These are phyloP conservation scores for Trichonephila clavata DNA, from an alignment of 1,140 invertebrate species.

Conservation along the genomic window DNA sequence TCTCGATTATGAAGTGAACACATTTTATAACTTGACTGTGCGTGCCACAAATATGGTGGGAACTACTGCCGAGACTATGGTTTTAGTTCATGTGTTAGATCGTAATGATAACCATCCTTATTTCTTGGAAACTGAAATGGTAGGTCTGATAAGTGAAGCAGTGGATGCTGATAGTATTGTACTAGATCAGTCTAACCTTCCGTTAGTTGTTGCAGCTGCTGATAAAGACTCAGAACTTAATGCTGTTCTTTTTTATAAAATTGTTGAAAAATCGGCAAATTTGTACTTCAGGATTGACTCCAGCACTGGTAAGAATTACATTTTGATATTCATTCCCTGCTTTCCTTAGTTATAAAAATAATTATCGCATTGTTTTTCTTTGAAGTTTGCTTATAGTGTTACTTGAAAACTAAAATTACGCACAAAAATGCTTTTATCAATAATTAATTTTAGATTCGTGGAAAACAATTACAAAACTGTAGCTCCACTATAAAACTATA, in stretches of 20 bases:
- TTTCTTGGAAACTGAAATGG: conserved; percentile 86
- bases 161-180: conserved; percentile 88
- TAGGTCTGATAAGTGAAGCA: conserved; percentile 87
- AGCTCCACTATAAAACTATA: too few relatives aligned
- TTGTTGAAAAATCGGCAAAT: conserved; percentile 88
- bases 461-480: too few relatives aligned
- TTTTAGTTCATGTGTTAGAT: conserved; percentile 82
- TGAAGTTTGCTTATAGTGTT: too few relatives aligned
- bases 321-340: neutral
- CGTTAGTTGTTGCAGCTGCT: conserved; percentile 88
- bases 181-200: conserved; percentile 83
- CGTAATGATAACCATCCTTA: conserved; percentile 91
- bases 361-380: too few relatives aligned
- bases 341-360: neutral
- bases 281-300: conserved; percentile 92
- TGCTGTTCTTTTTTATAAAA: conserved; percentile 90
- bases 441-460: too few relatives aligned
- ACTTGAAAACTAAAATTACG: too few relatives aligned
- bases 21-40: conserved; percentile 91
- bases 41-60: conserved; percentile 92
- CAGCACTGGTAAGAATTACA: conserved; percentile 84
- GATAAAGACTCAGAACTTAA: conserved; percentile 92
- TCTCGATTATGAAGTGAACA: conserved; percentile 89
- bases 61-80: conserved; percentile 78
- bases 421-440: too few relatives aligned